Base-by-base conservation (phyloP, 1,140 invertebrate genomes). In the Argopecten irradians region DNA sequence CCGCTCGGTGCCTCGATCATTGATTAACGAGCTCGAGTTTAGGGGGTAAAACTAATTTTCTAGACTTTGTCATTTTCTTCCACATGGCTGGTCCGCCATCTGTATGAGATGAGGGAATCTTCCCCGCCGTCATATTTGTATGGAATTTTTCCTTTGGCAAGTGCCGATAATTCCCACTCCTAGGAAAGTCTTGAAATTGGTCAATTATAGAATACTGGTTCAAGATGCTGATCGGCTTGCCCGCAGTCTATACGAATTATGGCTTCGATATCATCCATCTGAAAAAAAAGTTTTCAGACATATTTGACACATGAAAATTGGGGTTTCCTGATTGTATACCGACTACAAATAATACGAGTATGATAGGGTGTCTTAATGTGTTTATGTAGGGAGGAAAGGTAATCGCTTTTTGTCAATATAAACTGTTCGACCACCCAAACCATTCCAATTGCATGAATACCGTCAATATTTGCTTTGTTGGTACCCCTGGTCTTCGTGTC, bases 11-110 rank as follows among this genome's bases (percentile, higher is more conserved):
- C 55, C 28, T n/a, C 55, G 22, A n/a, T n/a, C 55, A 28, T 71
- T 71, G 55, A 71, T 71, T 71, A 71, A 71, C 55, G 55, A 71
- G 55, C 19, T 28, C 22, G 55, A 28, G 55, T 71, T 71, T 71
- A 71, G 55, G 16, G 55, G 55, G 55, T 71, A 71, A 71, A 71
- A 71, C 55, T 71, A 71, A 71, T 71, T 71, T 71, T 71, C 55
- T 71, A 71, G 55, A 71, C 55, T 71, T 71, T 71, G 55, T 71
- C 55, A 71, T 71, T 71, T 71, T 71, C 55, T 71, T 71, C n/a
- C 55, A 71, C 55, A 71, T 71, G 55, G 55, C n/a, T 71, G 55
- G 55, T 71, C 55, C 28, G 55, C 55, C 55, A 71, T 71, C 55
- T 71, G 55, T 71, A 71, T 16, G 55, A n/a, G n/a, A 71, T 71